Conservation (phyloP, 2,888 invertebrate genomes). For the Eupithecia insigniata region DNA sequence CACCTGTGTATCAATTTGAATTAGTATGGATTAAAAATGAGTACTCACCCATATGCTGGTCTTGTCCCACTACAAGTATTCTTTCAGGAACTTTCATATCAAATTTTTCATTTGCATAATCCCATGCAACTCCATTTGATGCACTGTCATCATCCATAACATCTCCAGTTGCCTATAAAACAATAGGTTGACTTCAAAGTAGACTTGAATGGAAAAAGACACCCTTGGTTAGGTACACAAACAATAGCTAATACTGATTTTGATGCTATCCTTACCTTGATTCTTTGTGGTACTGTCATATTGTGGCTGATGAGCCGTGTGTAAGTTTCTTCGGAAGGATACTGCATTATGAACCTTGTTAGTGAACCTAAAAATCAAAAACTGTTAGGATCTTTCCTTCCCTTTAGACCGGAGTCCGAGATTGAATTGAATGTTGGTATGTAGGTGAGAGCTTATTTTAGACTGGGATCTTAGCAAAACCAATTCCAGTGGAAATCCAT, state of each 20-base stretch:
- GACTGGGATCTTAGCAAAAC: background rate
- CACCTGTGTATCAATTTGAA: no score
- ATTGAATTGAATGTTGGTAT: constrained; percentile 21
- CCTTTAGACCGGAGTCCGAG: background rate
- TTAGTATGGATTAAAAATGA: background rate
- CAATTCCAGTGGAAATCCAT: background rate
- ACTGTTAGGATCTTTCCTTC: background rate
- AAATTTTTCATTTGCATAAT: constrained; percentile 88
- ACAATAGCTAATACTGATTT: background rate
- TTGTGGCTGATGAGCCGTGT: constrained; percentile 80
- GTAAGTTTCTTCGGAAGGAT: constrained; percentile 77
- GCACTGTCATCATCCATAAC: constrained; percentile 86
- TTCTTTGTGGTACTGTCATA: constrained; percentile 81
- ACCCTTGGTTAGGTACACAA: background rate
- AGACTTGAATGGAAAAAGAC: background rate
- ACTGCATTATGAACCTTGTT: constrained; percentile 64
- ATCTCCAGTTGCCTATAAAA: constrained; percentile 87
- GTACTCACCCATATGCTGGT: constrained; percentile 85
- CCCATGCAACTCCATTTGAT: constrained; percentile 87
- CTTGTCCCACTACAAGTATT: constrained; percentile 93
- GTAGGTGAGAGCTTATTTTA: background rate
- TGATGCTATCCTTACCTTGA: constrained; percentile 62
- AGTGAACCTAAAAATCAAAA: constrained; percentile 29
- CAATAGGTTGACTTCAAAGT: background rate
- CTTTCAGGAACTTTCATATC: constrained; percentile 97